A percentile compares a stretch with the other conserved stretches of the same genome.
Evolutionary conservation across 1,140 invertebrate species (phyloP).

Genomic region (Orius laevigatus): DNA sequence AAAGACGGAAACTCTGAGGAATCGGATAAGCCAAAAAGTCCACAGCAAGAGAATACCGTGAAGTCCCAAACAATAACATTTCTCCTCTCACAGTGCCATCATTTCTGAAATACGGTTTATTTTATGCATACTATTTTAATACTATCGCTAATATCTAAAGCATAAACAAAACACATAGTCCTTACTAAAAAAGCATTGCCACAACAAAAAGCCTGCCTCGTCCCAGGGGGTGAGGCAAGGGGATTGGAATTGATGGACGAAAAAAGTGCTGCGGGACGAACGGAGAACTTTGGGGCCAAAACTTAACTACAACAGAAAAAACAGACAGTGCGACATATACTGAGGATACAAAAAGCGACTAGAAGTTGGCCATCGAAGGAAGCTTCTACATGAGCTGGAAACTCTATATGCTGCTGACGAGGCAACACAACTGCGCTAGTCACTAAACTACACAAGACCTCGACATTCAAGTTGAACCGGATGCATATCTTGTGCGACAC

Average conservation of each 20-base stretch:
- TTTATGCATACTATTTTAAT: no score
- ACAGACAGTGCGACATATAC: neutral
- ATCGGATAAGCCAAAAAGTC: slow-evolving; percentile 66
- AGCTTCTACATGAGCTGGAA: slow-evolving; percentile 54
- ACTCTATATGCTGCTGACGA: slow-evolving; percentile 47
- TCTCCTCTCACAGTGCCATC: slow-evolving; percentile 8
- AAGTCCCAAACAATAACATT: slow-evolving; percentile 16
- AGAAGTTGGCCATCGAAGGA: slow-evolving; percentile 12
- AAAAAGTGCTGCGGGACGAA: no score
- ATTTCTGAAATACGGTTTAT: no score
- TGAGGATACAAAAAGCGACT: slow-evolving; percentile 11
- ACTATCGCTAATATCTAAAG: no score
- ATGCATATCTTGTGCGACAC: slow-evolving; percentile 65
- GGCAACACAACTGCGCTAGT: slow-evolving; percentile 47
- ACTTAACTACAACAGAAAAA: no score
- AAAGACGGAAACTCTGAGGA: slow-evolving; percentile 71
- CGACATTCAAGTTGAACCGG: slow-evolving; percentile 61
- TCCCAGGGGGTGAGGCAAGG: no score
- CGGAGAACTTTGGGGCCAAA: no score
- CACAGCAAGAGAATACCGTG: slow-evolving; percentile 52
- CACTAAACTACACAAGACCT: slow-evolving; percentile 53
- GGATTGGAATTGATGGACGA: no score
- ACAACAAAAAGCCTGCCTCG: neutral
- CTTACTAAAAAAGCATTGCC: slow-evolving; percentile 13
- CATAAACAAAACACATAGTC: no score